Evolutionary conservation across 2,888 invertebrate species (phyloP).

Genomic region (Smittia aterrima): DNA sequence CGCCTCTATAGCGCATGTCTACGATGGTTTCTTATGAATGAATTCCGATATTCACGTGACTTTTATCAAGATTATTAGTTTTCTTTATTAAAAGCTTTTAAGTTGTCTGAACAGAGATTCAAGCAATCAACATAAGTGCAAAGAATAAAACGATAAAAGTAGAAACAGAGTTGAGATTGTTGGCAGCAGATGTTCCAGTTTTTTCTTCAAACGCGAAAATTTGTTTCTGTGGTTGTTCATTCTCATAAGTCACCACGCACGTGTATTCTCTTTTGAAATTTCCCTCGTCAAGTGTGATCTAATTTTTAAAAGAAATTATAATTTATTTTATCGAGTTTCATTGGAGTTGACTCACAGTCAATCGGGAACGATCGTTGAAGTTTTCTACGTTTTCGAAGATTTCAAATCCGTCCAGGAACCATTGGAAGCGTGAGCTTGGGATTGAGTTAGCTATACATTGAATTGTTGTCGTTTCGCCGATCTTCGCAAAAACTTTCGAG

Average conservation of each 20-base stretch:
- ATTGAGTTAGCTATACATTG: neutral
- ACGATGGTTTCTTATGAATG: neutral
- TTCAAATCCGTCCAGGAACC: neutral
- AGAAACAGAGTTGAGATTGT: no score
- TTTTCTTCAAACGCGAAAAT: no score
- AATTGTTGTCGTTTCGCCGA: neutral
- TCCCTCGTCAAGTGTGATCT: neutral
- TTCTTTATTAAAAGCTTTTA: no score
- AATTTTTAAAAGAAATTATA: no score
- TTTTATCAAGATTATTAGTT: no score
- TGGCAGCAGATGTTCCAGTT: no score
- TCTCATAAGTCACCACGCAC: neutral
- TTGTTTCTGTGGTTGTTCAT: no score
- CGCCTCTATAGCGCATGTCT: neutral
- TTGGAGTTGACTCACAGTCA: neutral
- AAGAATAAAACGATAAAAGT: no score
- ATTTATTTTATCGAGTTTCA: no score
- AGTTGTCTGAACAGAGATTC: no score
- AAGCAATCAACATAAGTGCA: no score
- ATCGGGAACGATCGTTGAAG: neutral
- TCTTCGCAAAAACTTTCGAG: neutral
- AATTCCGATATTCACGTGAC: no score
- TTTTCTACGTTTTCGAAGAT: neutral
- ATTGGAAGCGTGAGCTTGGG: neutral
- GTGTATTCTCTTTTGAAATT: neutral